Conservation (phyloP, 2,113 vertebrate species). For the Etia nguti region DNA sequence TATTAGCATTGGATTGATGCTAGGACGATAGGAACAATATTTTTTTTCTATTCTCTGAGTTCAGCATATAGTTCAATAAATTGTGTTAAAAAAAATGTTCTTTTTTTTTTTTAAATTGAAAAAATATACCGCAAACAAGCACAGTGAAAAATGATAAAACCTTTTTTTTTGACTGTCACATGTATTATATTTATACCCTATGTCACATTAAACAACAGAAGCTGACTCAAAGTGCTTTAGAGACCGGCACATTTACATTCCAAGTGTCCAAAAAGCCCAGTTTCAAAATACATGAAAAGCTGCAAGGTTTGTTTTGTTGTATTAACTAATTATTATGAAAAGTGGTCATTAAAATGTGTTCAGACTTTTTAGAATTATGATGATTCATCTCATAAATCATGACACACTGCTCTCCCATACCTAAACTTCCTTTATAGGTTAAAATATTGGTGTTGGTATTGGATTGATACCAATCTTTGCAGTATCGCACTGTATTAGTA, state of each 20-base stretch:
- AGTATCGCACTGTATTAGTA: fast-evolving
- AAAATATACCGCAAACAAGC: not conserved
- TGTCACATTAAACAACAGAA: not conserved
- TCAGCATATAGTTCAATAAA: not conserved
- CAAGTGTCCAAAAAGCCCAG: not conserved
- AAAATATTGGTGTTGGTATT: not conserved
- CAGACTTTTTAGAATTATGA: not conserved
- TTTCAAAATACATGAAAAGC: not conserved
- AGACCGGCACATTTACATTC: not conserved
- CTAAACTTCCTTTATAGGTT: not conserved
- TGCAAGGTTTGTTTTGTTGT: not conserved
- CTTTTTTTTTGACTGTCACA: not conserved
- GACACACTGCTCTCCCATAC: not conserved
- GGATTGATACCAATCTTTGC: not conserved
- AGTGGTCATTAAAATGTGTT: not conserved
- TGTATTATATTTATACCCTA: not conserved
- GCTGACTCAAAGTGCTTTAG: not conserved
- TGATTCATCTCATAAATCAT: not conserved
- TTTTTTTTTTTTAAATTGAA: fast-evolving
- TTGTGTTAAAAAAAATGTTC: not conserved
- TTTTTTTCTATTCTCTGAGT: not conserved
- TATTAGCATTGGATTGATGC: not conserved
- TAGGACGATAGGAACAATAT: not conserved
- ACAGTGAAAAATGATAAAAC: not conserved
- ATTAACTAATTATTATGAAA: not conserved